phyloP scores from a whole-genome alignment of 2,888 invertebrate species.

The Syritta pipiens region DNA sequence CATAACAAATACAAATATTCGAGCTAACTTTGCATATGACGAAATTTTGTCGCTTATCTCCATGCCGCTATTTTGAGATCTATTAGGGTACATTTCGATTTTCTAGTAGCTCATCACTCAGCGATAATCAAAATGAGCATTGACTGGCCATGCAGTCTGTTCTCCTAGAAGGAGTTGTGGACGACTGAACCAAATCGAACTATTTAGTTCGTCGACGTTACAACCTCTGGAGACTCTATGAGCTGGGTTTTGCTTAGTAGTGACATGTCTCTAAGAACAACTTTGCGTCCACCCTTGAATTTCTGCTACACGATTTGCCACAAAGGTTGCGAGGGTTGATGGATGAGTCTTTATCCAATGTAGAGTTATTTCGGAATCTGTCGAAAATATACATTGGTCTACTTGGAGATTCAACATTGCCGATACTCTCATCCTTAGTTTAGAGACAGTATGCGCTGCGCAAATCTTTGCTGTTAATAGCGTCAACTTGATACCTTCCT shows the following conservation, averaged over 20 bases:
- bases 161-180: not conserved
- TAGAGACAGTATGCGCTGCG: not conserved
- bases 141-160: not conserved
- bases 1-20: not conserved
- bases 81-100: not conserved
- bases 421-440: not conserved
- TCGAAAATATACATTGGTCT: no score
- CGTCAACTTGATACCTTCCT: conserved; percentile 33
- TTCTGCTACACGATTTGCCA: no score
- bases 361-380: no score
- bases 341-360: no score
- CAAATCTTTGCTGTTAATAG: conserved; percentile 18
- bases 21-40: not conserved
- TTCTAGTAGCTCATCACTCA: not conserved
- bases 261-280: no score
- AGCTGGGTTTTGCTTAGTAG: not conserved
- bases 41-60: not conserved
- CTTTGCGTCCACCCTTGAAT: no score
- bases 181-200: conserved; percentile 29
- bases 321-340: no score
- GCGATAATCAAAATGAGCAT: not conserved
- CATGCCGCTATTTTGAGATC: no score
- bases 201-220: conserved; percentile 1
- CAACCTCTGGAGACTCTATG: not conserved
- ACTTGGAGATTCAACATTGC: no score